Conservation (phyloP, 1,140 invertebrate genomes). For the Halictus rubicundus region DNA sequence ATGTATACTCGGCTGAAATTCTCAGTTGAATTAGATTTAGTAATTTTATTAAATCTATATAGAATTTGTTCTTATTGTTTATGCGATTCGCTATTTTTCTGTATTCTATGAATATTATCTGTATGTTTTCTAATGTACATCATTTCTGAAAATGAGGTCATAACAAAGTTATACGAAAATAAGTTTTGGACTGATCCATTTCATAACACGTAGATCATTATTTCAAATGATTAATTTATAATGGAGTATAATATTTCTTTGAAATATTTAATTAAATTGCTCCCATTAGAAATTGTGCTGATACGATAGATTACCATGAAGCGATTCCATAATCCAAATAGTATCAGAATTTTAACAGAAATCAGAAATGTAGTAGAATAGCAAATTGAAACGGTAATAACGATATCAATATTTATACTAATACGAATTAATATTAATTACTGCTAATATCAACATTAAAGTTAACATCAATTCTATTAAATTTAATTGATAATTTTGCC, state of each 20-base stretch:
- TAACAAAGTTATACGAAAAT: too few species aligned
- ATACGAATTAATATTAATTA: conserved; percentile 22
- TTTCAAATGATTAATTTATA: conserved; percentile 1
- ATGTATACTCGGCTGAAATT: too few species aligned
- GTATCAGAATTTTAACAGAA: background rate
- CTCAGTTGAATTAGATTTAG: too few species aligned
- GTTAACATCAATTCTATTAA: conserved; percentile 15
- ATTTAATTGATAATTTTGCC: conserved; percentile 18
- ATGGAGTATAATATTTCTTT: background rate
- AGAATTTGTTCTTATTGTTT: too few species aligned
- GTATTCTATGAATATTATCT: too few species aligned
- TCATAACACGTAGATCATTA: background rate
- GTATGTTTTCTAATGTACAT: too few species aligned
- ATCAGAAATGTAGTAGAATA: background rate
- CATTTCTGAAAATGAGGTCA: too few species aligned
- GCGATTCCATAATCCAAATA: background rate
- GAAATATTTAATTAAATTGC: background rate
- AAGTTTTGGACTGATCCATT: too few species aligned
- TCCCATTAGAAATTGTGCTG: background rate
- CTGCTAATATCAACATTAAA: background rate
- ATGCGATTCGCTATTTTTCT: too few species aligned
- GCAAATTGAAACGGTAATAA: background rate
- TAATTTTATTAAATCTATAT: too few species aligned
- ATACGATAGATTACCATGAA: background rate
- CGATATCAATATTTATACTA: conserved; percentile 8